A percentile compares a stretch with the other conserved stretches of the same genome.
Conservation (phyloP, 2,888 invertebrate species). For the Netelia fuscicornis region DNA sequence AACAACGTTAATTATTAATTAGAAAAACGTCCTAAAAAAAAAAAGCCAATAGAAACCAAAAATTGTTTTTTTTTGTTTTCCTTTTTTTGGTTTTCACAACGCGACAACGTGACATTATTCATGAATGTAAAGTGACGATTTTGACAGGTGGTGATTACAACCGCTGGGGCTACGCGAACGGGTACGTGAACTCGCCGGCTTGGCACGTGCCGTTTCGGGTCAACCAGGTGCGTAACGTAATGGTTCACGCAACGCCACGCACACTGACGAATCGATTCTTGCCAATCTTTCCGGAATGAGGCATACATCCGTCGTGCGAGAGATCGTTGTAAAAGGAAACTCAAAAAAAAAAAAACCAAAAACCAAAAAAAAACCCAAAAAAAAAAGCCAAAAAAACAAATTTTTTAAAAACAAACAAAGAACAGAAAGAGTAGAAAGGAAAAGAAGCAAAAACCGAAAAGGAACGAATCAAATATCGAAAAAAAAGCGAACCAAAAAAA, state of each 20-base stretch:
- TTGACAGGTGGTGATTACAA: conserved; percentile 85
- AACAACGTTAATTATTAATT: no score
- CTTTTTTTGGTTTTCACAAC: not conserved
- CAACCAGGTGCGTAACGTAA: conserved; percentile 84
- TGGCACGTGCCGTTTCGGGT: conserved; percentile 84
- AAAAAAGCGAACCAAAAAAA: conserved; percentile 4
- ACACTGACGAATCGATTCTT: conserved; percentile 84
- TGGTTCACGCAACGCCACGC: conserved; percentile 85
- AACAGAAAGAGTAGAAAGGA: no score
- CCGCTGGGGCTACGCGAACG: conserved; percentile 84
- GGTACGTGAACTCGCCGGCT: conserved; percentile 84
- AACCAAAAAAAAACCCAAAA: no score
- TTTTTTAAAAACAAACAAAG: no score
- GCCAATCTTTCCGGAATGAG: conserved; percentile 81
- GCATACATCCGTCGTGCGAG: conserved; percentile 62
- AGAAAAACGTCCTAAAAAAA: no score
- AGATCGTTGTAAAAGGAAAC: conserved; percentile 55
- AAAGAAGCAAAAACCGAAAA: no score
- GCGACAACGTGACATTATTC: conserved; percentile 68
- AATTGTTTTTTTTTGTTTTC: no score
- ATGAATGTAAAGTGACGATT: conserved; percentile 75
- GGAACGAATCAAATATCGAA: not conserved
- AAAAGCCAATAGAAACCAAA: no score
- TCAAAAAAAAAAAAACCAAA: conserved; percentile 11
- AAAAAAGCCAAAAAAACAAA: no score